Evolutionary conservation across 2,888 invertebrate species (phyloP).

Genomic region (Eledone cirrhosa): DNA sequence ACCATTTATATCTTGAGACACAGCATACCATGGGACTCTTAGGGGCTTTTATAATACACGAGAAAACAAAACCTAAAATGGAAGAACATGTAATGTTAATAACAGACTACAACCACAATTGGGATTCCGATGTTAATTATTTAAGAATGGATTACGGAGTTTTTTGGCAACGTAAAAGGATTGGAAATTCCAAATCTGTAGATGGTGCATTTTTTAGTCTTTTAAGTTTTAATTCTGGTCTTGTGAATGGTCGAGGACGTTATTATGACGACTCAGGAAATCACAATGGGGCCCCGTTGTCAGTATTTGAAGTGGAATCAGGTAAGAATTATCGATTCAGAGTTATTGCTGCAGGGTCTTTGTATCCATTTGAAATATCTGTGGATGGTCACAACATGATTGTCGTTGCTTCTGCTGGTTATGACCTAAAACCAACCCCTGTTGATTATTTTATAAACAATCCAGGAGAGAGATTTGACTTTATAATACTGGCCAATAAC

Average conservation of each 20-base stretch:
- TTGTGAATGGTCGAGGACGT: conserved; percentile 52
- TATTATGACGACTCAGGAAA: conserved; percentile 34
- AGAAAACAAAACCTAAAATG: conserved; percentile 30
- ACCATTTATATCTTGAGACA: conserved; percentile 44
- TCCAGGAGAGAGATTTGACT: conserved; percentile 54
- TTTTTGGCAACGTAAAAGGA: conserved; percentile 37
- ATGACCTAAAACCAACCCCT: conserved; percentile 42
- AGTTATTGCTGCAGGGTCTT: conserved; percentile 44
- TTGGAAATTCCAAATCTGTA: conserved; percentile 33
- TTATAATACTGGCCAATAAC: conserved; percentile 46
- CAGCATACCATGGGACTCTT: conserved; percentile 55
- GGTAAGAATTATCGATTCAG: conserved; percentile 44
- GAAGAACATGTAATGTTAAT: conserved; percentile 44
- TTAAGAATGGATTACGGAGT: conserved; percentile 43
- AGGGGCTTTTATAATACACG: conserved; percentile 54
- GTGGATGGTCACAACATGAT: conserved; percentile 47
- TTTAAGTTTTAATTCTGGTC: conserved; percentile 39
- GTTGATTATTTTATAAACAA: conserved; percentile 47
- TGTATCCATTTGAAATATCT: conserved; percentile 46
- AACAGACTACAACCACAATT: conserved; percentile 52
- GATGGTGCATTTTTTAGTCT: conserved; percentile 40
- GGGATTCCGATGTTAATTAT: conserved; percentile 39
- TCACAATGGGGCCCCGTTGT: conserved; percentile 40
- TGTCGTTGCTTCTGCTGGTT: conserved; percentile 47
- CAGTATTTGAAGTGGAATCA: conserved; percentile 38